These are phyloP conservation scores for Solenopsis fugax DNA, from an alignment of 1,140 invertebrate genomes.

Conservation along the genomic window DNA sequence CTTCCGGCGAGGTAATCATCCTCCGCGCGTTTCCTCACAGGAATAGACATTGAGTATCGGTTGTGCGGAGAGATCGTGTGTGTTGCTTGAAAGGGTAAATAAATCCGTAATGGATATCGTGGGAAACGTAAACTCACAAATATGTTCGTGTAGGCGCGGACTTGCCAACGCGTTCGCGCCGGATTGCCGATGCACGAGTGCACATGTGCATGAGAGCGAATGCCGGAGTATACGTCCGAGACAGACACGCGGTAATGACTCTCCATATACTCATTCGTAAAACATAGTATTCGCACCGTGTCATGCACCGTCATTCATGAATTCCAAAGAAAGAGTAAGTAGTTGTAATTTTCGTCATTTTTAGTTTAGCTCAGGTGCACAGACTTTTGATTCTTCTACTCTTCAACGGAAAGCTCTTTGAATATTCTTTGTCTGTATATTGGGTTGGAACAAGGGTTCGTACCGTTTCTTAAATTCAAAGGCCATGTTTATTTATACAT, in stretches of 20 bases:
- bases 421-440: background rate
- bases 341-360: background rate
- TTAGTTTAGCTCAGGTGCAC: background rate
- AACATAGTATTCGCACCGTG: constrained; percentile 18
- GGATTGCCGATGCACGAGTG: constrained; percentile 15
- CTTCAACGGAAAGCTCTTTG: constrained; percentile 8
- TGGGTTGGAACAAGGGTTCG: too few species aligned
- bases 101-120: constrained; percentile 76
- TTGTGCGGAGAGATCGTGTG: background rate
- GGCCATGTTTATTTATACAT: too few species aligned
- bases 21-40: background rate
- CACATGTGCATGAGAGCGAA: constrained; percentile 24
- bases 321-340: background rate
- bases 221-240: constrained; percentile 2
- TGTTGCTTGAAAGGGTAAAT: constrained; percentile 61
- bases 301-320: constrained; percentile 30
- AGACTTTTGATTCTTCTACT: background rate
- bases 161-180: constrained; percentile 6
- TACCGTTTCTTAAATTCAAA: too few species aligned
- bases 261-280: constrained; percentile 60
- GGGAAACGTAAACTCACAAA: constrained; percentile 67
- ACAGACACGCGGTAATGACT: constrained; percentile 14
- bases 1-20: background rate
- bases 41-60: constrained; percentile 3
- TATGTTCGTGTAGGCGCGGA: constrained; percentile 45